These are phyloP conservation scores for Scrobipalpa atriplicella DNA, from an alignment of 2,888 invertebrate species.

Conservation along the genomic window DNA sequence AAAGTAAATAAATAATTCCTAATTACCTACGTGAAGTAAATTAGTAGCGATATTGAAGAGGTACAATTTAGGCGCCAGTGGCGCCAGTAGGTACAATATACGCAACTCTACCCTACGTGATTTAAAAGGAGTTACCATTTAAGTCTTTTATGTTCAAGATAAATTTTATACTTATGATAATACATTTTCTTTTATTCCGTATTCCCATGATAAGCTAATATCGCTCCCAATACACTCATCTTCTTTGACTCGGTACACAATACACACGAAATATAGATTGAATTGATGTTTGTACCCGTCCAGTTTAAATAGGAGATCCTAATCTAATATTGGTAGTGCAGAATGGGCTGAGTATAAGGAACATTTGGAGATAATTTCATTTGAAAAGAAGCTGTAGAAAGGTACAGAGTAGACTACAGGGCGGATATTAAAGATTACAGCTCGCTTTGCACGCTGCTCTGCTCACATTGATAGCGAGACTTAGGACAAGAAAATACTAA, in stretches of 20 bases:
- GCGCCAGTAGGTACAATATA: no score
- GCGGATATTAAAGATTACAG: slow-evolving; percentile 41
- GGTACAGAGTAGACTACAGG: slow-evolving; percentile 36
- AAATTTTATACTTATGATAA: no score
- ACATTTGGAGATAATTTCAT: slow-evolving; percentile 73
- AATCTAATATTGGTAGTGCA: slow-evolving; percentile 31
- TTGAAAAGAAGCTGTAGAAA: slow-evolving; percentile 53
- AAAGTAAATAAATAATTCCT: no score
- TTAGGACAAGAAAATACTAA: not conserved
- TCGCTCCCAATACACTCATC: not conserved
- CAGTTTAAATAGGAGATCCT: slow-evolving; percentile 30
- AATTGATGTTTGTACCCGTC: slow-evolving; percentile 15
- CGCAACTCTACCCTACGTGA: no score
- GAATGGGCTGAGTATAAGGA: slow-evolving; percentile 48
- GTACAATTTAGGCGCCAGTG: no score
- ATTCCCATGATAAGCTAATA: not conserved
- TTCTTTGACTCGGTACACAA: slow-evolving; percentile 12
- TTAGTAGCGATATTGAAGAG: no score
- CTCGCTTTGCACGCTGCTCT: not conserved
- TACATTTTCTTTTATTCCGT: no score
- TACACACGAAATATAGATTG: slow-evolving; percentile 14
- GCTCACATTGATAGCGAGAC: not conserved
- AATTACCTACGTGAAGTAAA: no score
- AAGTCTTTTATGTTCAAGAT: no score
- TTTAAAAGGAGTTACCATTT: no score